A percentile compares a stretch with the other conserved stretches of the same genome.
Evolutionary conservation across 2,113 vertebrate species (phyloP).

Genomic region (Morone chrysops): DNA sequence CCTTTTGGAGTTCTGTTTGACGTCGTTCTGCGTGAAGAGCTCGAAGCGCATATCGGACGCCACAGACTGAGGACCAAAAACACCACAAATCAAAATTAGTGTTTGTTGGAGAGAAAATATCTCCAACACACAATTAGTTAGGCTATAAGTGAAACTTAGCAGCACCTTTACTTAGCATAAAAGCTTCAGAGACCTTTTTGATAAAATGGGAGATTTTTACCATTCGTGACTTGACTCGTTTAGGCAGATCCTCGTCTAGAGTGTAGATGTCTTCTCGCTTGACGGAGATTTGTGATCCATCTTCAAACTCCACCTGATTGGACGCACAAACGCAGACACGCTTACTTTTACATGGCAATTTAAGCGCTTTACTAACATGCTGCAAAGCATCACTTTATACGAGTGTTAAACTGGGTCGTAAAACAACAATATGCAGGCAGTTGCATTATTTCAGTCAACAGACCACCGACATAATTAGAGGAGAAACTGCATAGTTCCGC

Average conservation of each 20-base stretch:
- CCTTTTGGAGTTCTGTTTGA: conserved; percentile 94
- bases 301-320: conserved; percentile 95
- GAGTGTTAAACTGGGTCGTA: neutral
- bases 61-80: conserved; percentile 86
- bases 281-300: conserved; percentile 92
- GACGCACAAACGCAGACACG: neutral
- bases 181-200: neutral
- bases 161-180: neutral
- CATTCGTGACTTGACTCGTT: conserved; percentile 95
- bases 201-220: conserved; percentile 70
- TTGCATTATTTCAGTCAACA: neutral
- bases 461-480: neutral
- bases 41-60: conserved; percentile 99
- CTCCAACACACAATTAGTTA: neutral
- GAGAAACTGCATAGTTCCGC: neutral
- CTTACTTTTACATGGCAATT: neutral
- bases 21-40: conserved; percentile 93
- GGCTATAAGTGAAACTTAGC: too few species aligned
- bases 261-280: conserved; percentile 97
- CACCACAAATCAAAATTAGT: neutral
- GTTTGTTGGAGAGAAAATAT: too few species aligned
- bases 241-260: conserved; percentile 94
- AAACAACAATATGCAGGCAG: neutral
- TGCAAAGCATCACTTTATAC: neutral
- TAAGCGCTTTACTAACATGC: neutral